phyloP scores from a whole-genome alignment of 2,113 vertebrate species.

The Fulmarus glacialis region DNA sequence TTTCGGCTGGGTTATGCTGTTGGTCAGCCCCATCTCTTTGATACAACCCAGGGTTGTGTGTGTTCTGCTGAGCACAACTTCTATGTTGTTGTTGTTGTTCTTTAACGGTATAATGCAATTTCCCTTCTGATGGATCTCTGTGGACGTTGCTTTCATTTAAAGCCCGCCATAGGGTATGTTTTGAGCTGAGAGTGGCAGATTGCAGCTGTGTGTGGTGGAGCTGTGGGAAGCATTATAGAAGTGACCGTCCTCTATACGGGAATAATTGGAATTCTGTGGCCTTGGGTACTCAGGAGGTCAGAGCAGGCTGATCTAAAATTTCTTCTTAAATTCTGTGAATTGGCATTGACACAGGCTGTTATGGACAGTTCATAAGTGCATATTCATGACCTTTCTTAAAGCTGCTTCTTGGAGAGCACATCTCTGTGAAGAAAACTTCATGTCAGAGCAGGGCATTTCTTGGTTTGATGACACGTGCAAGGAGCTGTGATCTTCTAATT shows the following conservation, averaged over 20 bases:
- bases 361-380: accelerated
- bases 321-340: not conserved
- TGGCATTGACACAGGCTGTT: not conserved
- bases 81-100: accelerated
- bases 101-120: not conserved
- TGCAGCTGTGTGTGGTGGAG: accelerated
- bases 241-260: not conserved
- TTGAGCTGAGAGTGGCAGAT: not conserved
- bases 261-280: not conserved
- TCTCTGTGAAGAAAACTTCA: not conserved
- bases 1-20: not conserved
- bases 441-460: not conserved
- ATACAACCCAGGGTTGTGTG: too few species aligned
- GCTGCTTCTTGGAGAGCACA: not conserved
- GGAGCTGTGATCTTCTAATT: not conserved
- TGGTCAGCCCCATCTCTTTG: not conserved
- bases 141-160: not conserved
- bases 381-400: not conserved
- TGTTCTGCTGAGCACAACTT: not conserved
- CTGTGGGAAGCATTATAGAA: not conserved
- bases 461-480: accelerated
- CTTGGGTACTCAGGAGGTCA: not conserved
- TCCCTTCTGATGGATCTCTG: not conserved
- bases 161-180: accelerated
- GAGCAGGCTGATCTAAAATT: not conserved